Conservation (phyloP, 2,797 vertebrate genomes). For the Schizopygopsis malacanthus region DNA sequence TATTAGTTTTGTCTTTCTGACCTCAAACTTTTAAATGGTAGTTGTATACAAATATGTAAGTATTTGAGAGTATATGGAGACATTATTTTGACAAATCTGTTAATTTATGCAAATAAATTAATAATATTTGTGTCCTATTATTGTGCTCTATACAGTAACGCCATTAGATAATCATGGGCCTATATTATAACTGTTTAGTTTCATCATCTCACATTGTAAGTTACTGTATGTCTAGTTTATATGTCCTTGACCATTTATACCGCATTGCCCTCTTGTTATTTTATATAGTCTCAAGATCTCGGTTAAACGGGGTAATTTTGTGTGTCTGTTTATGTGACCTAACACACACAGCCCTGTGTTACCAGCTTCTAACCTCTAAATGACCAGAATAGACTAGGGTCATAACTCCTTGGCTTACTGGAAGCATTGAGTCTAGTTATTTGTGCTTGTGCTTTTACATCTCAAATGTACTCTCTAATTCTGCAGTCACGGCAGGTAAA, state of each 20-base stretch:
- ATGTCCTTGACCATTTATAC: background rate
- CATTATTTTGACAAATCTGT: background rate
- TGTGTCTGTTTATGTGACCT: background rate
- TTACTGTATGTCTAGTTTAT: background rate
- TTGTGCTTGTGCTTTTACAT: background rate
- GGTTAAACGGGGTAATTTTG: background rate
- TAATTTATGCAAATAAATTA: background rate
- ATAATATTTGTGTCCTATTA: background rate
- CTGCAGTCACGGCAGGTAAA: background rate
- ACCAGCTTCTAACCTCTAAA: constrained; percentile 1
- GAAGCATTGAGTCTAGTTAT: background rate
- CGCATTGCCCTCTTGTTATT: background rate
- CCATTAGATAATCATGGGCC: no score
- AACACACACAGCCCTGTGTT: background rate
- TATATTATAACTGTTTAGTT: background rate
- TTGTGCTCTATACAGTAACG: background rate
- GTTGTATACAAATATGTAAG: background rate
- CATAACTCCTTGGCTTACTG: constrained; percentile 28
- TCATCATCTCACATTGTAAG: background rate
- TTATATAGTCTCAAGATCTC: background rate
- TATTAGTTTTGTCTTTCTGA: background rate
- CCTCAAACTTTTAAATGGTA: background rate
- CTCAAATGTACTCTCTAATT: background rate
- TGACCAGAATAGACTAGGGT: constrained; percentile 29
- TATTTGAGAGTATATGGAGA: background rate